Evolutionary conservation across 53 echinoderm and acorn worm genomes (phyloP).

Genomic region (Stichopus horrens): DNA sequence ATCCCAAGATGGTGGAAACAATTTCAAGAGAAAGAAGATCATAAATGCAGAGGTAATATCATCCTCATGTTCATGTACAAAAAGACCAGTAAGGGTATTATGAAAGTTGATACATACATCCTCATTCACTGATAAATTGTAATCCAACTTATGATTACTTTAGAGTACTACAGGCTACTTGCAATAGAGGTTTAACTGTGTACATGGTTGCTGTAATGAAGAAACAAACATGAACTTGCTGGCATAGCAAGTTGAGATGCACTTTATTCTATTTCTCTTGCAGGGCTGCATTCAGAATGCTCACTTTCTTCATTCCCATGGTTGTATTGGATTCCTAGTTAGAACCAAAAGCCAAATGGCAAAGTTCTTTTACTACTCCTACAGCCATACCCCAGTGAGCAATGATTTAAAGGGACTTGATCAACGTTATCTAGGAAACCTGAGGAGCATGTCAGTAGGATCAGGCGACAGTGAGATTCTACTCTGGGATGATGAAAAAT

Average conservation of each 20-base stretch:
- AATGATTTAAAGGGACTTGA: background rate
- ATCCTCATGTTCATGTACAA: no score
- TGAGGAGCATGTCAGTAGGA: background rate
- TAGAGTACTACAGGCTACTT: no score
- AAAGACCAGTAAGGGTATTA: no score
- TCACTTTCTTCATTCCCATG: constrained; percentile 22
- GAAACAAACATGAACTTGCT: background rate
- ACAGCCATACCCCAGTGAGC: background rate
- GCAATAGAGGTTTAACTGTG: background rate
- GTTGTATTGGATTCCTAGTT: constrained; percentile 3
- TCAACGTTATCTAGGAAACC: background rate
- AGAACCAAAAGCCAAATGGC: background rate
- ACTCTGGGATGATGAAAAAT: constrained; percentile 27
- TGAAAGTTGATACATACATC: no score
- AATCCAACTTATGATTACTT: no score
- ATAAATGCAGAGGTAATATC: background rate
- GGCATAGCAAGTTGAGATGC: background rate
- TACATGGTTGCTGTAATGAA: background rate
- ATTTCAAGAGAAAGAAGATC: constrained; percentile 3
- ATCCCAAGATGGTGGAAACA: constrained; percentile 11
- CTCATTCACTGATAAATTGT: no score
- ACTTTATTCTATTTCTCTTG: background rate
- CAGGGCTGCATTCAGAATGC: constrained; percentile 20
- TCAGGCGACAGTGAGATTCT: constrained; percentile 28
- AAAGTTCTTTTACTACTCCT: constrained; percentile 17